Base-by-base conservation (phyloP, 2,888 invertebrate genomes). In the Poecilobothrus nobilitatus region DNA sequence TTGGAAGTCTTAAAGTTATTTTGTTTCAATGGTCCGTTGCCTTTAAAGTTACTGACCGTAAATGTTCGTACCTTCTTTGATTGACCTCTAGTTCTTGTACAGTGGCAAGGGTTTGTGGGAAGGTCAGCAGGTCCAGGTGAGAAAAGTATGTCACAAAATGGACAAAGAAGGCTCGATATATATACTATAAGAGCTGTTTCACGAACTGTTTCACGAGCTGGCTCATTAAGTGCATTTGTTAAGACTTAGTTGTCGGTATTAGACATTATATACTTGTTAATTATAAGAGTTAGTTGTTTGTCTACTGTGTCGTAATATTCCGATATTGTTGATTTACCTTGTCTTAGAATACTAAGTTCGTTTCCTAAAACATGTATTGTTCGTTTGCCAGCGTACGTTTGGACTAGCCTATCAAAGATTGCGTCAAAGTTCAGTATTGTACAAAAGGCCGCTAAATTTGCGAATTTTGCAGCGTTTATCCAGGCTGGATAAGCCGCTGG, bases 301-400 rank as follows among this genome's bases (percentile, higher is more conserved):
- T 73, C 70, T 9, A 71, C 71, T 20, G 12, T 62, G 63, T 73
- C 68, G 27, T 72, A 72, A 41, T 68, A 72, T 22, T 72, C 68
- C n/a, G 44, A 41, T 20, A 72, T 70, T n/a, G 72, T 68, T 61
- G 72, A 44, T 22, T 68, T 70, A 27, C 69, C 68, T 69, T 71
- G 72, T 66, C 73, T 22, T 53, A 74, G 68, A 71, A 74, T 67
- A 67, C 71, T 69, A 20, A 71, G 33, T 66, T 73, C 69, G 63
- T 71, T 72, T 67, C 71, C 69, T 20, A 71, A 44, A 62, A 72
- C 71, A 41, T 72, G 68, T 18, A 72, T 33, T 20, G 69, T 69
- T 62, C 68, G 68, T 68, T 73, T 72, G 63, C 71, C 70, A 1
- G 71, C 70, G 33, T 71, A 70, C 9, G 71, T 67, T 44, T 71